Evolutionary conservation across 30 jellyfish, hydroid and myxozoan species (phyloP), one percentile per base, ranked within the genome.

Genomic region (Aurelia coerulea): DNA sequence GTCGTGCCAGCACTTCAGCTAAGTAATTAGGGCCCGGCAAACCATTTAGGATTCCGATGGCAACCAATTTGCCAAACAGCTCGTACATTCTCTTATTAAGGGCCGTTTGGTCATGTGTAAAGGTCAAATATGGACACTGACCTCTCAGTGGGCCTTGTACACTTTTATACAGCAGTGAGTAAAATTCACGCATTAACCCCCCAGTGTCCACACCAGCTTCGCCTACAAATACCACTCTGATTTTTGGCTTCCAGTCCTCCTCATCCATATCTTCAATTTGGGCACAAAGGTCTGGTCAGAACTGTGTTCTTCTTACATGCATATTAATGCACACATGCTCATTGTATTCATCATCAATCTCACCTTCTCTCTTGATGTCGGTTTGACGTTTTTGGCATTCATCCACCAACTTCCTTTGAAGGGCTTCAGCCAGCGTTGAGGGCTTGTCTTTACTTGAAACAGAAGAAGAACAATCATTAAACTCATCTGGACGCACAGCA

Each of bases 171-270:
- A 53, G 65, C 10, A 53, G 65, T 39, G 83, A 7, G 68, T 35
- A 72, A 72, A 72, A 72, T 72, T 72, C 83, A 31, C 83, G 46
- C 19, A 67, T 31, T 60, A 42, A 60, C 23, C 83, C 83, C 46
- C 83, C 83, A 10, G 83, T 17, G 51, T 72, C 83, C 46, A 72
- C 49, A 31, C 83, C 83, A 8, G 68, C 66, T 37, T 72, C 83
- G 4, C 83, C 83, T 31, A 72, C 51, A 72, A 35, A 72, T 39
- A 60, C 51, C n/a, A 72, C 51, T 42, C 68, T 72, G 83, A 53
- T 53, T 53, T 15, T 53, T 8, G 65, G 65, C 65, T 53, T 53
- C 65, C 65, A 53, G 65, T 53, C 65, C 15, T 53, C 65, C 65
- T 53, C 65, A 53, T 53, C 15, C 65, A 53, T 53, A 53, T 53